Base-by-base conservation (phyloP, 2,113 vertebrate genomes). In the Cheirogaleus medius region DNA sequence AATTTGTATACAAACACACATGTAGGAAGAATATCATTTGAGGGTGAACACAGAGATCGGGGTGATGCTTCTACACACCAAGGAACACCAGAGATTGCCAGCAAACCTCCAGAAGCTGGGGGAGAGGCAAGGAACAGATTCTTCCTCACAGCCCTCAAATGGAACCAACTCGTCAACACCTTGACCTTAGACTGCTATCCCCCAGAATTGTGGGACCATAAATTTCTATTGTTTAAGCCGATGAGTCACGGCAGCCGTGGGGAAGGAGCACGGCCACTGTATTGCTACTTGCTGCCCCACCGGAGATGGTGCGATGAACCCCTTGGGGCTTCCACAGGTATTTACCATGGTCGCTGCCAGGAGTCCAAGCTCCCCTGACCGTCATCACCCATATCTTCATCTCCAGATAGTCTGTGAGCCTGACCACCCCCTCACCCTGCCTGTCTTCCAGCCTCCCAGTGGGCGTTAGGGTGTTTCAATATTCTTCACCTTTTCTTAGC, bases 1-100 rank as follows among this genome's bases (percentile, higher is more conserved):
- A 32, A 87, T 83, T 6, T 74, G 21, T 17, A 83, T 47, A 90
- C 15, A 96, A 4, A 60, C 47, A 63, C 23, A 64, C 18, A 71
- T 0, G 56, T 8, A 29, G 6, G 39, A 4, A 76, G 15, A 64
- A 42, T 4, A 7, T 1, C 6, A 44, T 2, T 6, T 34, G 25
- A 83, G 82, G 9, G 54, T 18, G 29, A 32, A 77, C 14, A 17
- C 13, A 39, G 14, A 20, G 20, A 69, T 15, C 52, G 7, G 27
- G 60, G 44, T 29, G 32, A 83, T 42, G 23, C 6, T 68, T 32
- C 37, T 39, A 52, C 5, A 3, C 25, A 54, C 39, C 47, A 81
- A 66, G 47, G 83, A 84, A 80, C 39, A 58, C 2, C 20, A 47
- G 29, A 60, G 42, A 5, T 39, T 32, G 5, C 60, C 42, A 63